Evolutionary conservation across 2,888 invertebrate genomes (phyloP).

Genomic region (Patella depressa): DNA sequence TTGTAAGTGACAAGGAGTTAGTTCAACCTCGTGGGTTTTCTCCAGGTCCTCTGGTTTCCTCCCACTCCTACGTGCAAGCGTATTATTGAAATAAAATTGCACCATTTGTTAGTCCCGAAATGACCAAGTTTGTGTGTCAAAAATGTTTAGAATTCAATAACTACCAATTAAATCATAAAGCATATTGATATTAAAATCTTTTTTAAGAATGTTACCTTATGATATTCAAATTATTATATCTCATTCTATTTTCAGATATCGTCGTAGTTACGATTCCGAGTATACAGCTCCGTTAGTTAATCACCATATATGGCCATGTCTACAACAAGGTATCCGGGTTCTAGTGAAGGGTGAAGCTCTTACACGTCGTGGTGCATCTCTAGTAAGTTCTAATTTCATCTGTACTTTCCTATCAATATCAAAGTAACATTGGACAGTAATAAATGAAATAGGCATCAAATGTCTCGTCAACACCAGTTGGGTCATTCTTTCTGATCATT

Average conservation of each 20-base stretch:
- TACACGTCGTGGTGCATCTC: constrained; percentile 67
- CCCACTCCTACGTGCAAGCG: too few relatives aligned
- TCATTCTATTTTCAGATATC: constrained; percentile 58
- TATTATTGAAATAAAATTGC: too few relatives aligned
- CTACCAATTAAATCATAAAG: neutral
- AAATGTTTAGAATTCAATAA: neutral
- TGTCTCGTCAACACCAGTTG: too few relatives aligned
- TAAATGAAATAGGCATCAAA: too few relatives aligned
- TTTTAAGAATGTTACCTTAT: neutral
- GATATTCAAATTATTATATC: neutral
- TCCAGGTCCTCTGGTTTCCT: too few relatives aligned
- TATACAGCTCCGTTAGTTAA: constrained; percentile 70
- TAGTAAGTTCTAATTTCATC: constrained; percentile 47
- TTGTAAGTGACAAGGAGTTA: too few relatives aligned
- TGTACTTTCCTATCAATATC: too few relatives aligned
- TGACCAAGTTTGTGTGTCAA: too few relatives aligned
- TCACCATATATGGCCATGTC: constrained; percentile 72
- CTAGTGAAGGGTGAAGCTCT: constrained; percentile 69
- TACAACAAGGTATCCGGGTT: constrained; percentile 63
- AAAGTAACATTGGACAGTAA: too few relatives aligned
- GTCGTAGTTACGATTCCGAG: constrained; percentile 71
- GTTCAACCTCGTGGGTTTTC: too few relatives aligned
- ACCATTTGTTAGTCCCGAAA: too few relatives aligned
- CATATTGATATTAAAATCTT: neutral
- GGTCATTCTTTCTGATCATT: too few relatives aligned